phyloP scores from a whole-genome alignment of 2,113 vertebrate species.

The Dicerorhinus sumatrensis region DNA sequence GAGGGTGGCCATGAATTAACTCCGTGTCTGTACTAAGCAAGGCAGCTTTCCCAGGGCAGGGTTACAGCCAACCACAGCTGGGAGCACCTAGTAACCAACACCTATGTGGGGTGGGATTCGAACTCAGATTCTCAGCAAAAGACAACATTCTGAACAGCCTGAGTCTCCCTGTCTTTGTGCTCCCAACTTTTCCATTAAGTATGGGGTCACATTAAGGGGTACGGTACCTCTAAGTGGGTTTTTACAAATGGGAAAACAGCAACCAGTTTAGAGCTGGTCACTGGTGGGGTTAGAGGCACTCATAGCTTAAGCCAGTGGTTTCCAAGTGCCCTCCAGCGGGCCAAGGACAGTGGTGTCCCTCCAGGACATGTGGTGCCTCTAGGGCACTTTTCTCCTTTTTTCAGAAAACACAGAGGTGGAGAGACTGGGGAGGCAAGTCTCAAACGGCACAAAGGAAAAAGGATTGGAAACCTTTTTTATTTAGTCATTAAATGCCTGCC shows the following conservation, averaged over 20 bases:
- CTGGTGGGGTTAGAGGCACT: background rate
- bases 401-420: background rate
- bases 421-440: background rate
- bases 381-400: background rate
- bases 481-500: conserved; percentile 52
- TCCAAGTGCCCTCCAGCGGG: conserved; percentile 28
- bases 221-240: background rate
- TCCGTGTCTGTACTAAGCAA: background rate
- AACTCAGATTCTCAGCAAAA: conserved; percentile 34
- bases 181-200: background rate
- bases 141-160: background rate
- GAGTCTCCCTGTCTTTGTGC: background rate
- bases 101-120: background rate
- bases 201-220: background rate
- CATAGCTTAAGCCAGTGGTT: conserved; percentile 7
- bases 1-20: background rate
- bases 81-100: background rate
- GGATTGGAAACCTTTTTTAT: background rate
- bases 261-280: background rate
- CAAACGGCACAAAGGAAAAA: conserved; percentile 35
- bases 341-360: conserved; percentile 28
- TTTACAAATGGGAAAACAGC: conserved; percentile 25
- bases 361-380: conserved; percentile 16
- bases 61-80: conserved; percentile 10
- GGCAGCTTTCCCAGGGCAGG: background rate